Base-by-base conservation (phyloP, 2,888 invertebrate species). In the Tuberolachnus salignus region DNA sequence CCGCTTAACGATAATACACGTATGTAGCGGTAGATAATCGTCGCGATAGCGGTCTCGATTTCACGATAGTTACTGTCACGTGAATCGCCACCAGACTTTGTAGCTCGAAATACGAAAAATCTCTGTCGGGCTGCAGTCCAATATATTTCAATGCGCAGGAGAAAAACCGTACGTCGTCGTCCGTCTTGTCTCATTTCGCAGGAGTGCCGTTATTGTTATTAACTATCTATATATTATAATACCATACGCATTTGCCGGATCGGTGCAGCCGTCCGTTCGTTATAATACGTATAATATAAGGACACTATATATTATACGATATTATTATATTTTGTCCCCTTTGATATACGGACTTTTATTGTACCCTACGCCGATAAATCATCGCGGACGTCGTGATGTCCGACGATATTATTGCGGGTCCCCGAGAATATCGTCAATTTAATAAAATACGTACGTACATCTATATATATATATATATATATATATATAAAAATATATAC, bases 291-390 rank as follows among this genome's bases (percentile, higher is more conserved):
- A 63, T 19, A 14, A n/a, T n/a, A n/a, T n/a, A n/a, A n/a, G 53
- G 16, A 42, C 19, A 8, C 51, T 6, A 23, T 10, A n/a, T n/a
- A n/a, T n/a, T n/a, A n/a, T n/a, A n/a, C n/a, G n/a, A n/a, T n/a
- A n/a, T n/a, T n/a, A 21, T 51, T 51, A 34, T 34, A 4, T 34
- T 34, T 4, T 34, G 51, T 67, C 34, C 69, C 63, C 63, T 42
- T 59, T 23, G 13, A 42, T 34, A 53, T n/a, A 34, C 34, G 34
- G n/a, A 34, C 34, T 34, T 34, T 34, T 34, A 44, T 69, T 53
- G 42, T 53, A 69, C 69, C 69, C 69, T 42, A 53, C 19, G 1
- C 53, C 53, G 14, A 69, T 69, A 69, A 69, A 69, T 69, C 69
- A 69, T 69, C 42, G 53, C 53, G 34, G 34, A 3, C 34, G 34